Conservation (phyloP, 2,113 vertebrate species). For the Larimichthys crocea region DNA sequence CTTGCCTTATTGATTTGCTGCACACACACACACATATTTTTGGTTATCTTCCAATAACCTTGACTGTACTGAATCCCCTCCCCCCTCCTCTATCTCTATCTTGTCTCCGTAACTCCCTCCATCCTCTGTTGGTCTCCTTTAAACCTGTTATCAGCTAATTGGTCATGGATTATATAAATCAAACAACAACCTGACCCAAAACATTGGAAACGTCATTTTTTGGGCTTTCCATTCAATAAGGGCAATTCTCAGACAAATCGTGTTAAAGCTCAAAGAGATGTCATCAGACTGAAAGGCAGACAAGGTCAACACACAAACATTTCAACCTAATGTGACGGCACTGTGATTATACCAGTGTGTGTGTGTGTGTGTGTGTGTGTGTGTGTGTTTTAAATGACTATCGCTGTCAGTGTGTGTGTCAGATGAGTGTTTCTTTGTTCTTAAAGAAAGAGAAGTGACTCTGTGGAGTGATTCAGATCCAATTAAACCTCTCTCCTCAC, state of each 20-base stretch:
- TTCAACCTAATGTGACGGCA: conserved; percentile 5
- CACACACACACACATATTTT: not conserved
- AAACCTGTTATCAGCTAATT: conserved; percentile 34
- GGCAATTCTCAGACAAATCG: not conserved
- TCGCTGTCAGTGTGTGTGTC: conserved; percentile 33
- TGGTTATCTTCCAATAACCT: not conserved
- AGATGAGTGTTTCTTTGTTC: conserved; percentile 50
- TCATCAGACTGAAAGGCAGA: conserved; percentile 36
- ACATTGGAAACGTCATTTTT: conserved; percentile 1
- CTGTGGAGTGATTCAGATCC: conserved; percentile 47
- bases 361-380: not conserved
- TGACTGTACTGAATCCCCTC: not conserved
- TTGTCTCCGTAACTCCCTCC: not conserved
- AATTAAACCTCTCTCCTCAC: conserved; percentile 50
- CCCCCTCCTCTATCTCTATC: not conserved
- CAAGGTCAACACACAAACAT: conserved; percentile 3
- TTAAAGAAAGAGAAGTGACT: conserved; percentile 54
- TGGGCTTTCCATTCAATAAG: not conserved
- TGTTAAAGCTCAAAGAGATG: conserved; percentile 18
- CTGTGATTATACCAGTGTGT: conserved; percentile 17
- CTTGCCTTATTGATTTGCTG: conserved; percentile 13
- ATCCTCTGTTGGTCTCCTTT: not conserved
- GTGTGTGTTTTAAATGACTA: conserved; percentile 36
- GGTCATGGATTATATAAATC: conserved; percentile 2
- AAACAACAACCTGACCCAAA: conserved; percentile 20